A percentile compares a stretch with the other conserved stretches of the same genome.
Evolutionary conservation across 2,797 vertebrate genomes (phyloP).

Genomic region (Valencia hispanica): DNA sequence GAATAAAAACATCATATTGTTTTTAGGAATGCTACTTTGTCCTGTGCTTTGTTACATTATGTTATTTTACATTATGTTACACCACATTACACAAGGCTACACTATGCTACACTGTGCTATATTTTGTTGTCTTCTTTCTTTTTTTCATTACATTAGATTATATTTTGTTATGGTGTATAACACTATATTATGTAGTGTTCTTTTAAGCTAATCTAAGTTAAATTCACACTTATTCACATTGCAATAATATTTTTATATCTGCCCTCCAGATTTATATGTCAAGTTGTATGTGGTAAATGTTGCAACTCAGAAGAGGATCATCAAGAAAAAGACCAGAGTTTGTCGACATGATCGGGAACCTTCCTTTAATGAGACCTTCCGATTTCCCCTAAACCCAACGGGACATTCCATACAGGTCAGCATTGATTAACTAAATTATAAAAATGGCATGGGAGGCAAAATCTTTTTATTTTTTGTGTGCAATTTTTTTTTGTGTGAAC

Average conservation of each 20-base stretch:
- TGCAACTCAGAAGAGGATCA: conserved; percentile 95
- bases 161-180: not conserved
- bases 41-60: not conserved
- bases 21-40: no score
- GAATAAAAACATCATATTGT: not conserved
- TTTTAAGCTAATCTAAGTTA: not conserved
- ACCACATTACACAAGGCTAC: no score
- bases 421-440: not conserved
- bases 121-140: no score
- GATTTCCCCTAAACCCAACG: conserved; percentile 93
- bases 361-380: conserved; percentile 97
- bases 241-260: not conserved
- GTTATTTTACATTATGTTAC: not conserved
- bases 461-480: not conserved
- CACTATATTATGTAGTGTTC: not conserved
- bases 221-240: not conserved
- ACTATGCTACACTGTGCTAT: no score
- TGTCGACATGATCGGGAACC: conserved; percentile 97
- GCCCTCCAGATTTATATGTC: conserved; percentile 91
- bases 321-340: conserved; percentile 98
- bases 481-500: not conserved
- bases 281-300: conserved; percentile 97
- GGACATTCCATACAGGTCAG: conserved; percentile 96
- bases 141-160: not conserved
- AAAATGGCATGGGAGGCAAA: not conserved